These are phyloP conservation scores for Xanthia icteritia DNA, from an alignment of 2,888 invertebrate species.

Conservation along the genomic window DNA sequence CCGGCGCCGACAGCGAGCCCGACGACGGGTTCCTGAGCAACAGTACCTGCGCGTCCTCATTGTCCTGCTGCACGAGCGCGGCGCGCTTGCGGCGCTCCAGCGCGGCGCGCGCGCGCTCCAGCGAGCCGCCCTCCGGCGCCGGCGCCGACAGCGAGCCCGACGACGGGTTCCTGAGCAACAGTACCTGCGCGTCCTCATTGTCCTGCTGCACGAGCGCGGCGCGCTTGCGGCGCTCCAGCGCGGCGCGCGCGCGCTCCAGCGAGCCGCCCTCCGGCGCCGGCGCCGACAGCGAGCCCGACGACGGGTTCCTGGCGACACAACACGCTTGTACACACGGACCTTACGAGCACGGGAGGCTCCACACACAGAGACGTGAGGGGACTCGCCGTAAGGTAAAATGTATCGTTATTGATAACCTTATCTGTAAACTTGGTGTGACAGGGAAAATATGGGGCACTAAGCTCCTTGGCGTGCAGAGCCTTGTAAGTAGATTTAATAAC, in stretches of 20 bases:
- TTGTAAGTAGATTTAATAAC: background rate
- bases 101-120: constrained; percentile 95
- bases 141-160: constrained; percentile 93
- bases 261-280: constrained; percentile 95
- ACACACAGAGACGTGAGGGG: background rate
- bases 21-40: no score
- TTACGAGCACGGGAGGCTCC: background rate
- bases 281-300: constrained; percentile 95
- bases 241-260: constrained; percentile 95
- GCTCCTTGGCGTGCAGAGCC: constrained; percentile 25
- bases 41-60: constrained; percentile 75
- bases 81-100: constrained; percentile 88
- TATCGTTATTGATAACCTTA: background rate
- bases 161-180: no score
- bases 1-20: constrained; percentile 93
- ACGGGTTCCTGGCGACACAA: constrained; percentile 93
- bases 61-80: constrained; percentile 71
- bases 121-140: constrained; percentile 94
- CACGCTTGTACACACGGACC: background rate
- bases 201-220: constrained; percentile 72
- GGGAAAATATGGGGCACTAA: no score
- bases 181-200: constrained; percentile 76
- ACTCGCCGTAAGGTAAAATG: background rate
- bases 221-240: constrained; percentile 89
- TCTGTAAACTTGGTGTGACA: background rate